Conservation (phyloP, 2,797 vertebrate genomes). For the Triplophysa yarkandensis region DNA sequence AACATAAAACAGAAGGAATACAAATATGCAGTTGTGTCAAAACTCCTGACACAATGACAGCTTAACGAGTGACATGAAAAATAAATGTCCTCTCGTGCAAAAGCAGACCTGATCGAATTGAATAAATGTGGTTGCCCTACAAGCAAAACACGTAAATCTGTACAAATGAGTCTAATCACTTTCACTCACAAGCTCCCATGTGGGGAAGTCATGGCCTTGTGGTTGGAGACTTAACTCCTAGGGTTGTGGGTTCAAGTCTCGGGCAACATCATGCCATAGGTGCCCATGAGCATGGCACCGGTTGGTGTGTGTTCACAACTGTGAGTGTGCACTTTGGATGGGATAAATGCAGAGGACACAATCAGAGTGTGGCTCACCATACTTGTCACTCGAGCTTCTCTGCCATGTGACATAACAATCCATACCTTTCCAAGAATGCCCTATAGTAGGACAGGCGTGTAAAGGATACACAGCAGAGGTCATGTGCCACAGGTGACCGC, state of each 20-base stretch:
- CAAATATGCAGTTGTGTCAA: background rate
- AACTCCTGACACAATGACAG: slow-evolving; percentile 9
- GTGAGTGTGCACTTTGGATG: too few relatives aligned
- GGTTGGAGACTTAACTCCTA: too few relatives aligned
- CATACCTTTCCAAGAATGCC: background rate
- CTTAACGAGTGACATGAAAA: background rate
- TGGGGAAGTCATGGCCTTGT: too few relatives aligned
- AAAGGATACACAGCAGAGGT: background rate
- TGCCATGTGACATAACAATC: slow-evolving; percentile 3
- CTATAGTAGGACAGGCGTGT: slow-evolving; percentile 1
- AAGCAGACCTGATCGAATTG: background rate
- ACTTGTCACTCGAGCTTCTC: background rate
- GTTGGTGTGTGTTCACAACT: too few relatives aligned
- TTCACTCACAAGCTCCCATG: slow-evolving; percentile 11
- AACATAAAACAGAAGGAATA: background rate
- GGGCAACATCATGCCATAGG: too few relatives aligned
- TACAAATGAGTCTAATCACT: slow-evolving; percentile 10
- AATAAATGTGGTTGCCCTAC: background rate
- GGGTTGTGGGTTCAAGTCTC: too few relatives aligned
- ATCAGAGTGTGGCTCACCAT: too few relatives aligned
- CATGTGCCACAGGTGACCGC: slow-evolving; percentile 34
- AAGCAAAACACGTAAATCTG: background rate
- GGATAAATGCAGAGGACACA: too few relatives aligned
- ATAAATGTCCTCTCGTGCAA: background rate
- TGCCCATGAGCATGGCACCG: too few relatives aligned